Base-by-base conservation (phyloP, 2,113 vertebrate genomes). In the Morone chrysops region DNA sequence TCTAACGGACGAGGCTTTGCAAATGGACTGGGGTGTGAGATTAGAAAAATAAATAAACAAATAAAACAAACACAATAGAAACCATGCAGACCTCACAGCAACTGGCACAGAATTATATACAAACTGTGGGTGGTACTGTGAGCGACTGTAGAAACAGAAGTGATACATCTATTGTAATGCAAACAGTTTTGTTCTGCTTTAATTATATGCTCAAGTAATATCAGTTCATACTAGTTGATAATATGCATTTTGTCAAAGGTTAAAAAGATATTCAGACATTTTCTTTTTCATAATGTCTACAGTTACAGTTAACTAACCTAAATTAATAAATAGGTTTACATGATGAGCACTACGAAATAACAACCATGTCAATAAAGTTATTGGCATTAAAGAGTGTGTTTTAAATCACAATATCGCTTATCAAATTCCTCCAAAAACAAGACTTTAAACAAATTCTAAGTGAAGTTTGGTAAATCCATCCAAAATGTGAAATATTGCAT, bases 1-100 rank as follows among this genome's bases (percentile, higher is more conserved):
- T 31, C 14, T n/a, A 17, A 69, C 50, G 51, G 18, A 20, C 6
- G n/a, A 69, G 48, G 36, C 25, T 40, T 71, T 73, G 36, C 36
- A 54, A 71, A 56, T 67, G 20, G n/a, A 2, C 22, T 25, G 6
- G 1, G 8, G 5, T 56, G 47, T 57, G 54, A 70, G 41, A 16
- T 43, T 60, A 48, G 6, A 59, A 47, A 62, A 83, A 76, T 13
- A 62, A 56, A 38, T 9, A 20, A 73, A 70, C 2, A 67, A 79
- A 77, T 63, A 62, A 84, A 77, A 70, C 22, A 51, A 50, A 82
- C 13, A 85, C 18, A 38, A 47, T 16, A 78, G 47, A 71, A 81
- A 85, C 57, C 85, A 85, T 84, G 72, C 89, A 88, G 78, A 83
- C 48, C 84, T 76, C 84, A 88, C 79, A 81, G 79, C 56, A 70